Evolutionary conservation across 2,113 vertebrate genomes (phyloP).

Genomic region (Pedionomus torquatus): DNA sequence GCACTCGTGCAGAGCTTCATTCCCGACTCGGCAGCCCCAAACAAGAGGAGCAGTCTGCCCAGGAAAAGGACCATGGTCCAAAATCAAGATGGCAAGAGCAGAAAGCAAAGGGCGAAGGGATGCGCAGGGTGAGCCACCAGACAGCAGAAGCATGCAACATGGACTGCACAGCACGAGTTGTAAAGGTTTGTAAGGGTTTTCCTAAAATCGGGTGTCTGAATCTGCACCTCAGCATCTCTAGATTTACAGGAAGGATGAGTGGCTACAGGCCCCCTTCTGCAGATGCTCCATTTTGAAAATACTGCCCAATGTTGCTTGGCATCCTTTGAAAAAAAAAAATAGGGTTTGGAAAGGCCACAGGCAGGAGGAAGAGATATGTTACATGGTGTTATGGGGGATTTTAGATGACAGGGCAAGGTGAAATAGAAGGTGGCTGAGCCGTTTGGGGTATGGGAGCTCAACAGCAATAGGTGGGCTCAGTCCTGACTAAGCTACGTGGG

Average conservation of each 20-base stretch:
- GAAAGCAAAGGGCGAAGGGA: not conserved
- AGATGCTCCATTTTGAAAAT: not conserved
- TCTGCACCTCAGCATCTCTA: not conserved
- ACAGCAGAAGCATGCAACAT: not conserved
- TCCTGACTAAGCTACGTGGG: not conserved
- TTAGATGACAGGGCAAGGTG: not conserved
- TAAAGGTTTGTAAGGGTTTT: not conserved
- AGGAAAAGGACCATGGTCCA: not conserved
- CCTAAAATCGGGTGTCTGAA: not conserved
- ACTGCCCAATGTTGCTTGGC: rapidly evolving
- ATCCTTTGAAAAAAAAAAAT: not conserved
- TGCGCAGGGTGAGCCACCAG: not conserved
- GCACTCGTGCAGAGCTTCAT: not conserved
- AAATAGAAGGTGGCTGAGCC: not conserved
- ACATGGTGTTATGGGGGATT: rapidly evolving
- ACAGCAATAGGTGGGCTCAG: not conserved
- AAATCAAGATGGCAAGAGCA: not conserved
- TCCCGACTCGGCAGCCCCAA: rapidly evolving
- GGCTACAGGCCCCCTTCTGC: not conserved
- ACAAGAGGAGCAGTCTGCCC: not conserved
- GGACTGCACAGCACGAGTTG: not conserved
- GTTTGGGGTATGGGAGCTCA: rapidly evolving
- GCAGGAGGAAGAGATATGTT: not conserved
- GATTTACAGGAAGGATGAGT: not conserved
- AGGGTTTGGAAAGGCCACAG: not conserved